Evolutionary conservation across 2,888 invertebrate species (phyloP), one percentile per base, ranked within the genome.

Genomic region (Myopa testacea): DNA sequence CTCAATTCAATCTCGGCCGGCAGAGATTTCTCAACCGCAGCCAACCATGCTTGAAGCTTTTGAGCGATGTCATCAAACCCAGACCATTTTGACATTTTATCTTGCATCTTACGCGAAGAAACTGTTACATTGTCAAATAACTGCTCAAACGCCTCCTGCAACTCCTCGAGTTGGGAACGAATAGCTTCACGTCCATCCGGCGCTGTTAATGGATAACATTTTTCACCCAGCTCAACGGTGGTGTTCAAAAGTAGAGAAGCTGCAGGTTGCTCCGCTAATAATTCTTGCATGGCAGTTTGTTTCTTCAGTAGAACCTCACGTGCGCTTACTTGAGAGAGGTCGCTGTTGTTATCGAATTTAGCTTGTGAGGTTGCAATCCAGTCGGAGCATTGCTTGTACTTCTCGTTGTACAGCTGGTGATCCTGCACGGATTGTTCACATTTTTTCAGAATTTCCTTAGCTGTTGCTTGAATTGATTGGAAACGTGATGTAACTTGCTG

Each of bases 401-500:
- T 96, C 1, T 95, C 95, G 84, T 94, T 92, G 85, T 94, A 97
- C 0, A 92, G 91, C 80, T 93, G 92, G 83, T 97, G 96, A 85
- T 96, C 96, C 75, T 92, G 91, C 0, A 95, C 93, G 7, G 96
- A 94, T 90, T 96, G 95, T 84, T 97, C 96, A 85, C 96, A 97
- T 90, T 97, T 97, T 88, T 96, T 96, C 1, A 96, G 93, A 50
- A 97, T 93, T 89, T 97, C 97, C 90, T 95, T 96, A 3, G 96
- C 94, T 0, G 97, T 96, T 0, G 94, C 93, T 88, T 96, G 96
- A 70, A 97, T 94, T 0, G 96, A 95, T 87, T 97, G 96, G 90
- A 96, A 97, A 78, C 97, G 91, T 6, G 96, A 96, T 1, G 95
- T 94, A 79, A 97, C 94, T 88, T 97, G 97, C 86, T 97, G 96